phyloP scores from a whole-genome alignment of 2,888 invertebrate genomes.

The Cerastis leucographa region DNA sequence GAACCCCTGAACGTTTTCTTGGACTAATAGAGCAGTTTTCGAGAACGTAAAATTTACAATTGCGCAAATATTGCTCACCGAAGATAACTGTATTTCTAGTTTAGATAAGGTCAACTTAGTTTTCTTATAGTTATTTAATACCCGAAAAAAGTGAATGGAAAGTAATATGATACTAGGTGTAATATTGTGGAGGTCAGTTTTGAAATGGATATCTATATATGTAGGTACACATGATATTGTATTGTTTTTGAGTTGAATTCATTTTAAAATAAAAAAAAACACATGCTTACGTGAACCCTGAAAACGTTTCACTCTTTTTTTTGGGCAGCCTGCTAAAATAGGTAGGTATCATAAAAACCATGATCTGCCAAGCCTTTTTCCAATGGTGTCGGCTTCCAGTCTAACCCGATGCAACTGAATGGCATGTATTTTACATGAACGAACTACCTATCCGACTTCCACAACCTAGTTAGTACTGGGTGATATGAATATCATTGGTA shows the following conservation, averaged over 20 bases:
- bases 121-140: slow-evolving; percentile 11
- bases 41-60: too few relatives aligned
- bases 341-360: neutral
- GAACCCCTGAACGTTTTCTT: too few relatives aligned
- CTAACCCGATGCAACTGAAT: too few relatives aligned
- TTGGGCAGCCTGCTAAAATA: neutral
- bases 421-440: too few relatives aligned
- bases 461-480: too few relatives aligned
- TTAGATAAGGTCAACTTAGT: neutral
- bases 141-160: slow-evolving; percentile 27
- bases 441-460: too few relatives aligned
- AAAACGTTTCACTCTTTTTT: neutral
- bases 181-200: slow-evolving; percentile 12
- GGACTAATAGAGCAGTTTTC: too few relatives aligned
- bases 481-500: too few relatives aligned
- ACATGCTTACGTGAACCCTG: neutral
- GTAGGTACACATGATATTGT: neutral
- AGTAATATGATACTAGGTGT: slow-evolving; percentile 16
- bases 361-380: too few relatives aligned
- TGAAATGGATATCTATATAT: slow-evolving; percentile 4
- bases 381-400: too few relatives aligned
- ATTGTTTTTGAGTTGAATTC: neutral
- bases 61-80: too few relatives aligned
- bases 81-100: neutral
- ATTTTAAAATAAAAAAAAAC: neutral